Percentiles rank a stretch among this genome's conserved stretches.
Evolutionary conservation across 2,888 invertebrate genomes (phyloP).

Genomic region (Parelbella ahira): DNA sequence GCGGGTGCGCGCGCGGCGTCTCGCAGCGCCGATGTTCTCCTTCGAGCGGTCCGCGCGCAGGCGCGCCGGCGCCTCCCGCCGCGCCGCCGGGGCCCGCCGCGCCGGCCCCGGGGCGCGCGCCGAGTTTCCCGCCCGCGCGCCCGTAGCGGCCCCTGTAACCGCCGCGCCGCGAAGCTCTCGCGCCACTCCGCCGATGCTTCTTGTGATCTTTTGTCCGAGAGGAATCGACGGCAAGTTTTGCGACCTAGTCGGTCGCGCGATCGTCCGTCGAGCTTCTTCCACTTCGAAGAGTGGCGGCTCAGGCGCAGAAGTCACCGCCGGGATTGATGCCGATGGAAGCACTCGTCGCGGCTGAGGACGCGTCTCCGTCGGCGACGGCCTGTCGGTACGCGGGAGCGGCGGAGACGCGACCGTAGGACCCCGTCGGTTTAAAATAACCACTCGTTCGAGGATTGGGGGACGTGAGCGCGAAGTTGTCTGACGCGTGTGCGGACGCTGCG

Average conservation of each 20-base stretch:
- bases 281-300: constrained; percentile 59
- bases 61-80: constrained; percentile 39
- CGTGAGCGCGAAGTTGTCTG: constrained; percentile 42
- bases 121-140: constrained; percentile 61
- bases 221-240: constrained; percentile 46
- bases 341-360: constrained; percentile 36
- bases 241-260: constrained; percentile 49
- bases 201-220: constrained; percentile 35
- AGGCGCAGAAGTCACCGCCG: constrained; percentile 38
- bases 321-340: constrained; percentile 31
- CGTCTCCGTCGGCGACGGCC: constrained; percentile 32
- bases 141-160: constrained; percentile 55
- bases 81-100: constrained; percentile 65
- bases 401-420: constrained; percentile 36
- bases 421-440: constrained; percentile 58
- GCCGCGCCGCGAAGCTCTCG: constrained; percentile 36
- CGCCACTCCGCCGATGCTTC: constrained; percentile 41
- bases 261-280: constrained; percentile 54
- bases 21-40: constrained; percentile 66
- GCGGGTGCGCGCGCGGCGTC: constrained; percentile 53
- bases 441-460: constrained; percentile 44
- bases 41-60: constrained; percentile 54
- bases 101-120: constrained; percentile 66
- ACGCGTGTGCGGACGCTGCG: constrained; percentile 52
- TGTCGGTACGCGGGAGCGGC: constrained; percentile 30